Evolutionary conservation across 2,888 invertebrate species (phyloP), one percentile per base, ranked within the genome.

Genomic region (Drosophila peninsularis): DNA sequence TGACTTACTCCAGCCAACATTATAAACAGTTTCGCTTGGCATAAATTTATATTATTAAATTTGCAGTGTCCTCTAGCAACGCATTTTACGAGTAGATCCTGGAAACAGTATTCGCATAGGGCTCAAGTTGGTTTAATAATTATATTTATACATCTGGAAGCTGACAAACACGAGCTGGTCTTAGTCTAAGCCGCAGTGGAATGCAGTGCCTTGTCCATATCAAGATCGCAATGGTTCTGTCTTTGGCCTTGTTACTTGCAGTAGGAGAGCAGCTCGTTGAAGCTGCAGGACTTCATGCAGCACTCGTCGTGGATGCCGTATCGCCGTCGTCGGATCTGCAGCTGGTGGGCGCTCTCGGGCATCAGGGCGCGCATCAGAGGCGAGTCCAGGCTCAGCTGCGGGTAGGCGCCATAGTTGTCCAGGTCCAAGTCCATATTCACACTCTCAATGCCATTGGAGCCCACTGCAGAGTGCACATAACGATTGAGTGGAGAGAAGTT

Each of bases 241-340:
- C 21, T 19, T 5, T 17, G 19, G 32, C 49, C 1, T 36, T 5
- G n/a, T 19, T 54, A 13, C 11, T n/a, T 65, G 56, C 91, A 91
- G 49, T 90, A 91, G 6, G 70, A 50, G 2, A 13, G 14, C 0
- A 91, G 63, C 27, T 91, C 90, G 0, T 7, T 19, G 5, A 47
- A 54, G 32, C 76, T 54, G 56, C 91, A 91, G 2, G 78, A 24
- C 32, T 88, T 89, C 4, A 27, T 27, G 63, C 91, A 91, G 41
- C 91, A 91, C 34, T 91, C 88, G 30, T 91, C 88, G 50, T 72
- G 64, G 50, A 88, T 63, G 5, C 85, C 86, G 17, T 76, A 62
- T 2, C 91, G 84, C 13, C 87, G 83, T 5, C 82, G 75, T 5
- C 91, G 85, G 4, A 80, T 83, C 24, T 88, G 72, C 68, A 89